Evolutionary conservation across 2,888 invertebrate species (phyloP).

Genomic region (Ophion slaviceki): DNA sequence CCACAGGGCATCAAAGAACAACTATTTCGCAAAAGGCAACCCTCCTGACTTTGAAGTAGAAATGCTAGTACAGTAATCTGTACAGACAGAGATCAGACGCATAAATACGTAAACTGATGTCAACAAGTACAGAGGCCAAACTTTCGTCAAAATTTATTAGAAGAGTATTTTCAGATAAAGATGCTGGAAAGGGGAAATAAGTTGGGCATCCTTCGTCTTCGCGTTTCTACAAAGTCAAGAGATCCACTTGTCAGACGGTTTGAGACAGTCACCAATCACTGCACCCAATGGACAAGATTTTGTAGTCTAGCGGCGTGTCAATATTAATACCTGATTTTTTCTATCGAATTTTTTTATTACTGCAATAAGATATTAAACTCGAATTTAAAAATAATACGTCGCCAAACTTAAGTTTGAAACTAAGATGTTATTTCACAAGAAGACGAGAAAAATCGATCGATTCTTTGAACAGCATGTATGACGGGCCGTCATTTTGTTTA

Average conservation of each 20-base stretch:
- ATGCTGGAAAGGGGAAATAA: not conserved
- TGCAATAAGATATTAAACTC: no score
- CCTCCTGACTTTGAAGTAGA: constrained; percentile 12
- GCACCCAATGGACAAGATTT: not conserved
- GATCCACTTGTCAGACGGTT: not conserved
- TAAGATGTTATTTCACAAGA: no score
- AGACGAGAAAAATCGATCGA: no score
- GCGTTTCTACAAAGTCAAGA: constrained; percentile 12
- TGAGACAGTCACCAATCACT: constrained; percentile 30
- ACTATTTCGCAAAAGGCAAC: no score
- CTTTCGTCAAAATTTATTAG: constrained; percentile 45
- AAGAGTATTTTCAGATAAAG: constrained; percentile 4
- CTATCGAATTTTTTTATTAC: no score
- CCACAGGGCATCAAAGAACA: constrained; percentile 1
- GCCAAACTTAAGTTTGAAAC: no score
- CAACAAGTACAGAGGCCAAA: constrained; percentile 21
- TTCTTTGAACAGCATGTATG: no score
- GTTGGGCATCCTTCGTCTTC: not conserved
- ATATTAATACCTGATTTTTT: not conserved
- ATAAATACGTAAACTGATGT: constrained; percentile 2
- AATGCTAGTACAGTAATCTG: constrained; percentile 4
- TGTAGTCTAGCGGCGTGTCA: not conserved
- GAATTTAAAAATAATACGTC: no score
- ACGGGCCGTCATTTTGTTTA: no score
- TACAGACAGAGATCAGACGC: not conserved